A percentile compares a stretch with the other conserved stretches of the same genome.
These are phyloP conservation scores for Lepilemur septentrionalis DNA, from an alignment of 2,797 vertebrate species.

Conservation along the genomic window DNA sequence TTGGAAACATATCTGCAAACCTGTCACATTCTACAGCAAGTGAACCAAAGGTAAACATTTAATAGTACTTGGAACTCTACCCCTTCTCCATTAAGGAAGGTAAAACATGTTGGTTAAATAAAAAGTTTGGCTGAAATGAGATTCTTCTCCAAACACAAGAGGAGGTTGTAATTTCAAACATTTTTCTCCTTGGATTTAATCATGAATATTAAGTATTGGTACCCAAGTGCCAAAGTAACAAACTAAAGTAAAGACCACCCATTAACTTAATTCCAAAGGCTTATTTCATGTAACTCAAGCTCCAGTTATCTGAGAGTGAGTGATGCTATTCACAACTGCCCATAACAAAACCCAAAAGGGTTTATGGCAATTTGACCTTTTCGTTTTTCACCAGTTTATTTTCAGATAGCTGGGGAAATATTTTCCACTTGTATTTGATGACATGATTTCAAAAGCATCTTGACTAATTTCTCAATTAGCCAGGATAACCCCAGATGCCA, in stretches of 20 bases:
- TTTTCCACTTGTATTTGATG: slow-evolving; percentile 67
- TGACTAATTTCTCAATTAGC: slow-evolving; percentile 56
- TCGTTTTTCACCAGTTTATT: slow-evolving; percentile 59
- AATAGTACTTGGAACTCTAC: slow-evolving; percentile 54
- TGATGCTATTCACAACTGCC: slow-evolving; percentile 68
- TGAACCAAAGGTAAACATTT: slow-evolving; percentile 76
- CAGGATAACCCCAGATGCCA: slow-evolving; percentile 46
- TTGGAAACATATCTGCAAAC: slow-evolving; percentile 67
- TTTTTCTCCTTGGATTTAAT: slow-evolving; percentile 83
- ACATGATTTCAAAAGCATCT: slow-evolving; percentile 67
- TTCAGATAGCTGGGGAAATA: slow-evolving; percentile 66
- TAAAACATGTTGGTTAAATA: slow-evolving; percentile 82
- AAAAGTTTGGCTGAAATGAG: slow-evolving; percentile 71
- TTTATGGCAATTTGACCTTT: slow-evolving; percentile 62
- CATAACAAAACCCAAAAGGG: slow-evolving; percentile 65
- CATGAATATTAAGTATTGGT: slow-evolving; percentile 85
- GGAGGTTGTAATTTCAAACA: slow-evolving; percentile 75
- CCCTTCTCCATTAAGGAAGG: slow-evolving; percentile 41
- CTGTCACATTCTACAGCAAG: slow-evolving; percentile 67
- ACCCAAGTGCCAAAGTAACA: slow-evolving; percentile 70
- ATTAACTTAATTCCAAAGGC: slow-evolving; percentile 80
- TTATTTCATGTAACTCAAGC: slow-evolving; percentile 81
- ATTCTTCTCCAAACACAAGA: slow-evolving; percentile 74
- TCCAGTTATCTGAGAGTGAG: slow-evolving; percentile 78
- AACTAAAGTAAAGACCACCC: slow-evolving; percentile 85